Conservation (phyloP, 2,113 vertebrate species). For the Colinus virginianus region DNA sequence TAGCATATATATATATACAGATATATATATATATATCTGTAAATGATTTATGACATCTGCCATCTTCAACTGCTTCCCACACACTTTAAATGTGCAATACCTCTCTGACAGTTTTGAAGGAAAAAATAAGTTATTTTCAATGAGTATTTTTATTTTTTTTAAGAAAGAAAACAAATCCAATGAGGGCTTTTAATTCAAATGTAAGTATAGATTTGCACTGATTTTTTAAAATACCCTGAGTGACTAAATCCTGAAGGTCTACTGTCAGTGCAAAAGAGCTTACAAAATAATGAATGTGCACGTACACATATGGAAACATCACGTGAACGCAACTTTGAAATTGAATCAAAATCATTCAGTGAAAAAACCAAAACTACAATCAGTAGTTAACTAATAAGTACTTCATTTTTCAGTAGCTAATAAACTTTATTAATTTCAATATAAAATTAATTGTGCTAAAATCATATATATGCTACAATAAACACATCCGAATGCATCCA, state of each 20-base stretch:
- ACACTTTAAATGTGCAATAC: not conserved
- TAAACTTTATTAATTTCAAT: not conserved
- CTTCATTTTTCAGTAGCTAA: not conserved
- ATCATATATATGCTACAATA: not conserved
- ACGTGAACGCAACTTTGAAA: fast-evolving
- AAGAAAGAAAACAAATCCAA: not conserved
- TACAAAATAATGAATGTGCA: not conserved
- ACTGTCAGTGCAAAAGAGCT: not conserved
- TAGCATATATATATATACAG: too few species aligned
- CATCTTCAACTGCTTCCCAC: not conserved
- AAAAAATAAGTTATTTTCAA: not conserved
- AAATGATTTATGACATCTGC: not conserved
- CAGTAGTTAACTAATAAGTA: not conserved
- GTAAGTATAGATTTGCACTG: not conserved
- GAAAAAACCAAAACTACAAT: not conserved
- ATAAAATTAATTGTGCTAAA: not conserved
- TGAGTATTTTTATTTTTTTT: not conserved
- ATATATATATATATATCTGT: not conserved
- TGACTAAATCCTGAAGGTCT: not conserved
- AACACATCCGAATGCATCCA: not conserved
- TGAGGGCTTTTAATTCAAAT: not conserved
- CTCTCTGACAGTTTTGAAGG: not conserved
- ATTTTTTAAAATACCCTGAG: not conserved
- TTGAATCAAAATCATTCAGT: too few species aligned
- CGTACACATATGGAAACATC: not conserved